Base-by-base conservation (phyloP, 2,797 vertebrate species). In the Xenopus petersii region DNA sequence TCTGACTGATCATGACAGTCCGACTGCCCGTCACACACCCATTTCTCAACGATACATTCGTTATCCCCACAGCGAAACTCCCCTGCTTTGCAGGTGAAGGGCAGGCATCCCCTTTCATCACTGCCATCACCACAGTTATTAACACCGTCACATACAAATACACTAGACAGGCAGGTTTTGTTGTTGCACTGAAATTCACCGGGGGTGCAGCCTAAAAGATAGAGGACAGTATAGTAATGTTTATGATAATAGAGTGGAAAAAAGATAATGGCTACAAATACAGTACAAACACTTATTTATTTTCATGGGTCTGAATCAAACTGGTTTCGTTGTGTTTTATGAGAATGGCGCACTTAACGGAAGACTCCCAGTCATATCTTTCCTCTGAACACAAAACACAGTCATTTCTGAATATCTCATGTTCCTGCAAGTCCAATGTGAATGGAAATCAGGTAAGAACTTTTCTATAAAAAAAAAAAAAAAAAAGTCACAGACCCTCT, bases 1-100 rank as follows among this genome's bases (percentile, higher is more conserved):
- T 99, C 98, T 0, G 96, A 98, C 46, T 88, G 87, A 64, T 99
- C 98, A 0, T 93, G 87, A 42, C 98, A 99, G 89, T 99, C 98
- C 0, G 94, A 89, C 84, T 99, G 96, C 51, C 92, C 93, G 59
- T 99, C 98, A 0, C 98, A 99, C 84, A 95, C 93, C 98, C 98
- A 99, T 87, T 92, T 93, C 81, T 95, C 92, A 0, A 95, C 95
- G 86, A 99, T 95, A 21, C 98, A 99, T 87, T 92, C 73, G 0
- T 94, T 94, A 79, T 91, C 92, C 84, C 95, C 95, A 64, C 98
- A 99, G 83, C 94, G 95, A 82, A 98, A 94, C 71, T 98, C 93
- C 12, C 88, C 93, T 49, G 95, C 94, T 75, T 91, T 93, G 72
- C 98, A 99, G 82, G 93, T 94, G 66, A 93, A 90, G 2, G 91